Evolutionary conservation across 2,113 vertebrate species (phyloP).

Genomic region (Megaleporinus macrocephalus): DNA sequence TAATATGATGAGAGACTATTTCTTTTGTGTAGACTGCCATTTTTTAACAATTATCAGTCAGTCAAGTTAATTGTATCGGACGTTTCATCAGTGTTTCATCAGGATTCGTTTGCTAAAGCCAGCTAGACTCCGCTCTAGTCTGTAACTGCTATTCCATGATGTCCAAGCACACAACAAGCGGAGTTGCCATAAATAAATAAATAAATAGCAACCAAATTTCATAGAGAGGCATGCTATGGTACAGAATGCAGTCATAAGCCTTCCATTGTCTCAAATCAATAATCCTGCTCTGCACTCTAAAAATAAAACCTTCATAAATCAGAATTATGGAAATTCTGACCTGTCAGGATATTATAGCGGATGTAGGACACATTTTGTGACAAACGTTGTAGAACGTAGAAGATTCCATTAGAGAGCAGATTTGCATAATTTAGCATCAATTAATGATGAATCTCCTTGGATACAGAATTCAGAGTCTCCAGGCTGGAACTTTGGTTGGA

Average conservation of each 20-base stretch:
- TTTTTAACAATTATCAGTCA: not conserved
- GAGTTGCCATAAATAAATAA: no score
- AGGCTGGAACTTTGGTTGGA: slow-evolving; percentile 22
- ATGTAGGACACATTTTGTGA: slow-evolving; percentile 38
- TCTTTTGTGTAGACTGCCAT: not conserved
- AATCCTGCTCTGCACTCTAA: slow-evolving; percentile 29
- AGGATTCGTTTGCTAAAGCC: not conserved
- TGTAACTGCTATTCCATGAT: not conserved
- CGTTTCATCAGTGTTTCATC: not conserved
- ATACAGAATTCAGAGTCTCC: slow-evolving; percentile 32
- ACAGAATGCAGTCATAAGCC: not conserved
- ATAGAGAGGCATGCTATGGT: not conserved
- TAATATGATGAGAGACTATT: slow-evolving; percentile 5
- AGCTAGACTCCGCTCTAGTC: not conserved
- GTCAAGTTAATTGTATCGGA: not conserved
- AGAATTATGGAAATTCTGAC: slow-evolving; percentile 41
- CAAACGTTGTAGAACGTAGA: slow-evolving; percentile 30
- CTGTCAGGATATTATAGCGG: slow-evolving; percentile 38
- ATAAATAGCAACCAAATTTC: slow-evolving; percentile 10
- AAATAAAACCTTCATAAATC: slow-evolving; percentile 44
- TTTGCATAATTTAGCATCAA: slow-evolving; percentile 53
- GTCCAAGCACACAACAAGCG: no score
- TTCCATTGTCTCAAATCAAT: slow-evolving; percentile 10
- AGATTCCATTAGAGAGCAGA: slow-evolving; percentile 33
- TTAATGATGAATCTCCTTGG: slow-evolving; percentile 43